Evolutionary conservation across 2,113 vertebrate genomes (phyloP), one percentile per base, ranked within the genome.

Genomic region (Leucopternis melanops): DNA sequence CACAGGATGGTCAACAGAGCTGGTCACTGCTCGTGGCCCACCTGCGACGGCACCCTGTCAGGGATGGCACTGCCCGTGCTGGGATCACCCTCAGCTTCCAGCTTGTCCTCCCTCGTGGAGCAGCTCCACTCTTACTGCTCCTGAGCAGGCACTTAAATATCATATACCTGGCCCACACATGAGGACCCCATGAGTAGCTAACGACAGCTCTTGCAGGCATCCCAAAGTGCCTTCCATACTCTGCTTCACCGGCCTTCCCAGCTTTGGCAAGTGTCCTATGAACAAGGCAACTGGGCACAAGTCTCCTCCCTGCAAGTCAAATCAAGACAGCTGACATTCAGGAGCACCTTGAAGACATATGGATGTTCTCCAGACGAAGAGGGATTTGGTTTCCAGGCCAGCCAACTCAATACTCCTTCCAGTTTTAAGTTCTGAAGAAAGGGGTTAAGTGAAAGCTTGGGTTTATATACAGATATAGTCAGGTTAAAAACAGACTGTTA

Each of bases 11-110:
- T 44, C 75, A 47, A 10, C 1, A 20, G 29, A 16, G 20, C 14
- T 34, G 45, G 21, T 38, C 34, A 38, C 36, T 58, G 58, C 22
- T 54, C 44, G n/a, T 50, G 36, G 12, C 6, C 36, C 21, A 32
- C 6, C 9, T 36, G 31, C 45, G 40, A 23, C 58, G 77, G 21
- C 9, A 10, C 6, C 9, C 1, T 16, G 7, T 10, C 22, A 20
- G 18, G 40, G 27, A 8, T 9, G 10, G 29, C 32, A 47, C 3
- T 3, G 7, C 8, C 36, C 3, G 0, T 52, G 16, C 40, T 40
- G 23, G 27, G 25, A 40, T 71, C 63, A 38, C 1, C 5, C 16
- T 40, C 45, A 10, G 8, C 15, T 85, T 17, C 66, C 54, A 67
- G 0, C 14, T 50, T 65, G 7, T 38, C 36, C 22, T 42, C 22